phyloP scores from a whole-genome alignment of 2,888 invertebrate species.

The Cryptus armator region DNA sequence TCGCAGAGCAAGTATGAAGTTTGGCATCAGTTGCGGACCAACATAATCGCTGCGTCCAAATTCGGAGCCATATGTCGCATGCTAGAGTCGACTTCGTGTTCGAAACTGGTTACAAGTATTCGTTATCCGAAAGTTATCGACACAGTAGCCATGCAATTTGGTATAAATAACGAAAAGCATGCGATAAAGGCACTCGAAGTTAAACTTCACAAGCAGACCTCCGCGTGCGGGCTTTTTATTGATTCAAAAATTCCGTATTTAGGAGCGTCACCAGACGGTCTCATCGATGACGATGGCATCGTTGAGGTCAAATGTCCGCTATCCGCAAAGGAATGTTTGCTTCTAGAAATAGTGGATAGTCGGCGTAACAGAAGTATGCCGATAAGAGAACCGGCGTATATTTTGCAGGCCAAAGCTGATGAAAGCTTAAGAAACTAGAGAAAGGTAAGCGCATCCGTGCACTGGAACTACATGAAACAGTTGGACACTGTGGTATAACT shows the following conservation, averaged over 20 bases:
- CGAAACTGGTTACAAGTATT: conserved; percentile 57
- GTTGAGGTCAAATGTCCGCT: conserved; percentile 73
- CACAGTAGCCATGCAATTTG: conserved; percentile 60
- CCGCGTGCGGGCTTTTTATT: conserved; percentile 72
- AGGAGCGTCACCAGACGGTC: conserved; percentile 72
- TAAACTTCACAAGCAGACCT: conserved; percentile 52
- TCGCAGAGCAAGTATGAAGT: conserved; percentile 9
- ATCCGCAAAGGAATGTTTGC: conserved; percentile 56
- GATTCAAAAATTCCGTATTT: conserved; percentile 69
- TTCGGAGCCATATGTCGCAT: conserved; percentile 66
- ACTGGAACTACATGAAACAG: no score
- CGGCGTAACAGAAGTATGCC: conserved; percentile 58
- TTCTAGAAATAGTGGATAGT: conserved; percentile 69
- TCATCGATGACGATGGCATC: conserved; percentile 69
- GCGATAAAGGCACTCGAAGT: conserved; percentile 51
- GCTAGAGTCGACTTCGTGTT: conserved; percentile 58
- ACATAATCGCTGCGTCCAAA: conserved; percentile 66
- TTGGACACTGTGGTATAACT: background rate
- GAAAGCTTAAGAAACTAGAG: background rate
- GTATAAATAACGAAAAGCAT: conserved; percentile 56
- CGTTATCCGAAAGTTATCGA: conserved; percentile 59
- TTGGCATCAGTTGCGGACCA: conserved; percentile 36
- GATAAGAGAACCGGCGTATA: conserved; percentile 65
- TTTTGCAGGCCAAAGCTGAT: conserved; percentile 49
- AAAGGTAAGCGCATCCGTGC: no score